Percentiles rank a stretch among this genome's conserved stretches.
phyloP scores from a whole-genome alignment of 2,797 vertebrate species.

The Natrix natrix region DNA sequence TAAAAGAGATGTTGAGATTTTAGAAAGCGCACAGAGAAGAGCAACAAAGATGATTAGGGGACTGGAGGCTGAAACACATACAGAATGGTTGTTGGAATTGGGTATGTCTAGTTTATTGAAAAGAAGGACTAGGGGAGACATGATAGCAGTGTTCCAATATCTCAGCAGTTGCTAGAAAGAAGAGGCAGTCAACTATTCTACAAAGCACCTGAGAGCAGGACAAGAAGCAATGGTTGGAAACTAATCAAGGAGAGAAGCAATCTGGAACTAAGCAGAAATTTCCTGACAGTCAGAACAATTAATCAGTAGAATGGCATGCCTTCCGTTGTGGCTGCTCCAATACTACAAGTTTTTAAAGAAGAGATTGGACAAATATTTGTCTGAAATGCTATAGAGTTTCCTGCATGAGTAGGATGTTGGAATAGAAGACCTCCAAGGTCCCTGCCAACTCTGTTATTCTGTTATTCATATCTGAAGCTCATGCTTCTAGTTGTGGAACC shows the following conservation, averaged over 20 bases:
- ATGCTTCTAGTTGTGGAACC: background rate
- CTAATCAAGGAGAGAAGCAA: background rate
- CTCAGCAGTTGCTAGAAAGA: background rate
- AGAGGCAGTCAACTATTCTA: background rate
- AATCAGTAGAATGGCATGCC: background rate
- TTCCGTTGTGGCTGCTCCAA: background rate
- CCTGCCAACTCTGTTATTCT: background rate
- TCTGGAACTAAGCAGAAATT: background rate
- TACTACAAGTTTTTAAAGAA: background rate
- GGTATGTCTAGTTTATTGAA: background rate
- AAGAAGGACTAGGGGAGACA: background rate
- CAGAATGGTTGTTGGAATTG: background rate
- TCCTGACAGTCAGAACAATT: background rate
- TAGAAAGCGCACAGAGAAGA: background rate
- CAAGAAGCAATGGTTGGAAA: background rate
- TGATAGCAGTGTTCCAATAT: background rate
- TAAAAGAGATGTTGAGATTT: background rate
- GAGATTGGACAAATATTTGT: background rate
- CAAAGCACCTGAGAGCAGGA: background rate
- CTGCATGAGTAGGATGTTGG: background rate
- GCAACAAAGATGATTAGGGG: background rate
- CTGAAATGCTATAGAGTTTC: background rate
- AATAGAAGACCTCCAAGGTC: background rate
- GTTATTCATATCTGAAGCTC: background rate
- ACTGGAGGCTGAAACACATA: background rate